Evolutionary conservation across 2,888 invertebrate genomes (phyloP).

Genomic region (Volucella bombylans): DNA sequence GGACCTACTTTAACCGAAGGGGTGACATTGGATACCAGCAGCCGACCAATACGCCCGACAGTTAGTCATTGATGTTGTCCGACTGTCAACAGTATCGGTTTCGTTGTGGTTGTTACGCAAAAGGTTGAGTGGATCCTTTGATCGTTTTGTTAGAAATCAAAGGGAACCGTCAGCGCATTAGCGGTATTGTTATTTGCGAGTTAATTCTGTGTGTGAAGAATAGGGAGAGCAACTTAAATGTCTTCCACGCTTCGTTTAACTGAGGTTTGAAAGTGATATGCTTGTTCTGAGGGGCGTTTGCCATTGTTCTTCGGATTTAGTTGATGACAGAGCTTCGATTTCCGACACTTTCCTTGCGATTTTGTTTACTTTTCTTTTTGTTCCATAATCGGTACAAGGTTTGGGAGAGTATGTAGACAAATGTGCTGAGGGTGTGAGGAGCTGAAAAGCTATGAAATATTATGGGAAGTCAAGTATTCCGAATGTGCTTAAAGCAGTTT

Average conservation of each 20-base stretch:
- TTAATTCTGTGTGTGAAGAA: constrained; percentile 13
- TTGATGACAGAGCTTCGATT: constrained; percentile 26
- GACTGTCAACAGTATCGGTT: constrained; percentile 67
- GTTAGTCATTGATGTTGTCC: constrained; percentile 65
- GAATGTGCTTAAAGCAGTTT: too few species aligned
- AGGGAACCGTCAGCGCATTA: constrained; percentile 42
- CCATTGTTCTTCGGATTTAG: constrained; percentile 54
- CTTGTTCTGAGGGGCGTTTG: constrained; percentile 31
- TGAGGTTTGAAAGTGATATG: constrained; percentile 57
- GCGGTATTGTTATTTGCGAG: constrained; percentile 17
- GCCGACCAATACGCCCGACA: neutral
- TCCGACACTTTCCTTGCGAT: constrained; percentile 1
- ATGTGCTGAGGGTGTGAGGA: too few species aligned
- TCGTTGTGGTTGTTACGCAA: constrained; percentile 23
- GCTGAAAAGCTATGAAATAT: too few species aligned
- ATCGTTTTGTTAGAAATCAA: constrained; percentile 66
- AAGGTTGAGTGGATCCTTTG: constrained; percentile 64
- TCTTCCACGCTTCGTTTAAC: constrained; percentile 37
- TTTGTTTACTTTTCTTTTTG: neutral
- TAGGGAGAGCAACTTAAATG: constrained; percentile 28
- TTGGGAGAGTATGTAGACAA: too few species aligned
- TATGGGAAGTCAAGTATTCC: too few species aligned
- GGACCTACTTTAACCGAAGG: constrained; percentile 30
- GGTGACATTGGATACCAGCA: constrained; percentile 63
- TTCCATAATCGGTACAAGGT: neutral